Conservation (phyloP, 2,797 vertebrate species). For the Sternotherus odoratus region DNA sequence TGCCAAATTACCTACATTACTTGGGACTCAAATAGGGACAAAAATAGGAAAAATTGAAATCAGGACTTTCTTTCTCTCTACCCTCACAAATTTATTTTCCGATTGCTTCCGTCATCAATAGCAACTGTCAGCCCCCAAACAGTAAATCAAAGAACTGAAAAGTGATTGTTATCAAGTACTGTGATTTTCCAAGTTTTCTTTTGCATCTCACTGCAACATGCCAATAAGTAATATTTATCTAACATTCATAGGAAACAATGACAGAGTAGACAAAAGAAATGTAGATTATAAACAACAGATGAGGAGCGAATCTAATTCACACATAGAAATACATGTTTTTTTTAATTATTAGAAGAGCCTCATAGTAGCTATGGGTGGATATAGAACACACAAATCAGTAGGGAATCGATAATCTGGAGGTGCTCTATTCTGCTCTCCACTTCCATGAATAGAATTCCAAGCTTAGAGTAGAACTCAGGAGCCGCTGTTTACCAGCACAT, state of each 20-base stretch:
- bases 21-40: not conserved
- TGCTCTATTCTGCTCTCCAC: rapidly evolving
- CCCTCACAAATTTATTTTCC: not conserved
- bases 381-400: not conserved
- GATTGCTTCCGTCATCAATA: not conserved
- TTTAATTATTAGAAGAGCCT: not conserved
- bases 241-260: not conserved
- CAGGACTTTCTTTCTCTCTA: not conserved
- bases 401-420: not conserved
- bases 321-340: not conserved
- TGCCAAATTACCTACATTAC: not conserved
- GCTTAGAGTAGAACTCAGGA: not conserved
- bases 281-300: not conserved
- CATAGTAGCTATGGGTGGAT: not conserved
- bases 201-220: not conserved
- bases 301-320: not conserved
- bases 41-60: not conserved
- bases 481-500: not conserved
- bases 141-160: not conserved
- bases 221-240: conserved; percentile 23
- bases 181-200: not conserved
- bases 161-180: conserved; percentile 10
- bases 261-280: conserved; percentile 15
- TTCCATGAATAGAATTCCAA: not conserved
- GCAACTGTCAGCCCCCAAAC: not conserved